Base-by-base conservation (phyloP, 2,888 invertebrate genomes). In the Amphiduros pacificus region DNA sequence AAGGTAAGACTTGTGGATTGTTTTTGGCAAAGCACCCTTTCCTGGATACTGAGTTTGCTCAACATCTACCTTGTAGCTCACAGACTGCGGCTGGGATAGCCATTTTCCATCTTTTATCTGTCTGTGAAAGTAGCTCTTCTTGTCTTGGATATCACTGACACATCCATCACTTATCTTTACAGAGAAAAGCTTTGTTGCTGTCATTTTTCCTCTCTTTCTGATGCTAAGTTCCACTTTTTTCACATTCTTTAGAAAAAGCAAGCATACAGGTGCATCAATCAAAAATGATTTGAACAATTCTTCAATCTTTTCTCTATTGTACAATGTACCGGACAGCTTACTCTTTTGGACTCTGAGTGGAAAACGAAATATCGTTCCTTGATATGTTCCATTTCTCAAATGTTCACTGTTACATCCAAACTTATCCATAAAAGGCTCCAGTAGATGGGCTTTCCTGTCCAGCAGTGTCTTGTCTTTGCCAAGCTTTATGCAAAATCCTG, bases 291-390 rank as follows among this genome's bases (percentile, higher is more conserved):
- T 29, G 28, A 76, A 73, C 17, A 78, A 61, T 20, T 71, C 67
- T 6, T 58, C 50, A 24, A 77, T 66, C 49, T 73, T 73, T 9
- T 64, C 52, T 22, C 63, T 50, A 17, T 63, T 55, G 59, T 75
- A 77, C 11, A 72, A 36, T 2, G 64, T 73, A 6, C 69, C 66
- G 22, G 75, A 77, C 20, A 78, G 60, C 2, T 66, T 63, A 17
- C 77, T 75, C n/a, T 54, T 29, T 14, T 40, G 52, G 22, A 64
- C 57, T 2, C 79, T 66, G 17, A 79, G 65, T 5, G 78, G 77
- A 63, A 79, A 79, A 67, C 79, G 69, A 59, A 79, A 78, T 41
- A 79, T 22, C 5, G 77, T 78, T 29, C 78, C 78, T 6, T 63
- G 41, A 61, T 66, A 77, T 57, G 60, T 58, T 4, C 73, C 72